phyloP scores from a whole-genome alignment of 2,113 vertebrate genomes.

The Choloepus hoffmanni region DNA sequence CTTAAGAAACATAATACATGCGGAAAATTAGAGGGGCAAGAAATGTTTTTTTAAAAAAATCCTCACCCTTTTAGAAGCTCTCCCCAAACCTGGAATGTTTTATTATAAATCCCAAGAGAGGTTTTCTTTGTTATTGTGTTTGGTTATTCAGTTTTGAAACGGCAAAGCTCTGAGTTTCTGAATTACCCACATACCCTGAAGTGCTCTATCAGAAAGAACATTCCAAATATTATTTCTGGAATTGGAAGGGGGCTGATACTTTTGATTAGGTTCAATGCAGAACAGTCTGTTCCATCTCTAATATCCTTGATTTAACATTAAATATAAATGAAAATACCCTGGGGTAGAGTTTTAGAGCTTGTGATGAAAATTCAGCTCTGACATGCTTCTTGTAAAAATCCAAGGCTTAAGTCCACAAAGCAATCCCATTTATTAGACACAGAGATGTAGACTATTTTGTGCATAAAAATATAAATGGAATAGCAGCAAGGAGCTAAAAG shows the following conservation, averaged over 20 bases:
- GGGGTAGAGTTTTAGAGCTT: constrained; percentile 60
- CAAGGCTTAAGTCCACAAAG: constrained; percentile 62
- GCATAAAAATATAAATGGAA: constrained; percentile 71
- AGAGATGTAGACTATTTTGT: constrained; percentile 46
- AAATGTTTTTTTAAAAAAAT: constrained; percentile 4
- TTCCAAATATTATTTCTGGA: constrained; percentile 69
- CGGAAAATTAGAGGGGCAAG: constrained; percentile 67
- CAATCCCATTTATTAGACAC: constrained; percentile 67
- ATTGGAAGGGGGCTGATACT: constrained; percentile 69
- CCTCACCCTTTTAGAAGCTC: constrained; percentile 13
- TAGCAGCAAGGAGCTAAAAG: constrained; percentile 65
- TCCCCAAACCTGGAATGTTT: constrained; percentile 37
- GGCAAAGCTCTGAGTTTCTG: constrained; percentile 48
- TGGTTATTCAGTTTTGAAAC: constrained; percentile 68
- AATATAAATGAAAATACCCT: constrained; percentile 75
- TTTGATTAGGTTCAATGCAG: constrained; percentile 63
- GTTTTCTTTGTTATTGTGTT: constrained; percentile 55
- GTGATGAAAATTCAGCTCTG: constrained; percentile 68
- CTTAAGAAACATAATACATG: constrained; percentile 57
- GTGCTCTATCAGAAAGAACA: constrained; percentile 71
- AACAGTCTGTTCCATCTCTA: constrained; percentile 72
- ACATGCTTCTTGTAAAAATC: constrained; percentile 75
- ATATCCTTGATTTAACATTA: constrained; percentile 77
- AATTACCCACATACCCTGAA: constrained; percentile 61
- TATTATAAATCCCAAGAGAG: constrained; percentile 63